These are phyloP conservation scores for Harlomillsia oculata DNA, from an alignment of 1,140 invertebrate genomes.

Conservation along the genomic window DNA sequence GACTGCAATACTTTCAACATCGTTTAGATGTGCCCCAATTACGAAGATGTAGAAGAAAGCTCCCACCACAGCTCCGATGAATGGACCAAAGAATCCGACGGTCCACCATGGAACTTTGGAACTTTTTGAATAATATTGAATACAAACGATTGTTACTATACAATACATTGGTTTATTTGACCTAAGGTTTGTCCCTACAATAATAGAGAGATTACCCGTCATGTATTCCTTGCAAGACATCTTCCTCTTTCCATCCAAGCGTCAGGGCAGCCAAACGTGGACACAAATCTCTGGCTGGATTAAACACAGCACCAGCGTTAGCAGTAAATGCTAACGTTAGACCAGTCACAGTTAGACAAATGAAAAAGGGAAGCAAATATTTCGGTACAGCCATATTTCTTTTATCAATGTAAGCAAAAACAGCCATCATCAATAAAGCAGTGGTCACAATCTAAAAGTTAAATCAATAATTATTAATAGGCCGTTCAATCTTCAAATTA, in stretches of 20 bases:
- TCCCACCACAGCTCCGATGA: conserved; percentile 19
- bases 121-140: background rate
- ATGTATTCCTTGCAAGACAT: conserved; percentile 5
- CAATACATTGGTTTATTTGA: background rate
- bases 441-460: conserved; percentile 7
- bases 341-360: conserved; percentile 9
- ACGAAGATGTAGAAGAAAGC: conserved; percentile 17
- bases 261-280: conserved; percentile 15
- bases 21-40: conserved; percentile 20
- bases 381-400: conserved; percentile 19
- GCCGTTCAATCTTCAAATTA: background rate
- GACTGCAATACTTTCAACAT: background rate
- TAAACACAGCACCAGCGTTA: conserved; percentile 18
- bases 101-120: conserved; percentile 11
- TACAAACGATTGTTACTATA: background rate
- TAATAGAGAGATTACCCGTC: background rate
- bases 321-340: conserved; percentile 1
- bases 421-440: conserved; percentile 10
- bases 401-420: conserved; percentile 7
- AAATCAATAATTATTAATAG: background rate
- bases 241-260: conserved; percentile 5
- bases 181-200: background rate
- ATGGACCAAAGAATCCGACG: conserved; percentile 19
- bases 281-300: conserved; percentile 26
- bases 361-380: conserved; percentile 7